Evolutionary conservation across 2,888 invertebrate species (phyloP), one percentile per base, ranked within the genome.

Genomic region (Agrilus mali): DNA sequence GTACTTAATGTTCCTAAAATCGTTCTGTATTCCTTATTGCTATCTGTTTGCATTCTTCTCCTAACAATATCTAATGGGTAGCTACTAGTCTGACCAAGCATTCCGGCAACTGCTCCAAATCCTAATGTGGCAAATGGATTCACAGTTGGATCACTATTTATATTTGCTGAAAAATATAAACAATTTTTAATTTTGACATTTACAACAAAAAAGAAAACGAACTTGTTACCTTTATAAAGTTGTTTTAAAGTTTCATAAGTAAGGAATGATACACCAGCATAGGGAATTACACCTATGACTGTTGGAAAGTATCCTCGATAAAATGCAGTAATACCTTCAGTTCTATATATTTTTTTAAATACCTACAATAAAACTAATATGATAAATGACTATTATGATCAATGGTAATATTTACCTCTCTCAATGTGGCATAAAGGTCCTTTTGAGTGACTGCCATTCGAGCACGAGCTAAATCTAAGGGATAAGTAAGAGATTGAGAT

Each of bases 181-280:
- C 8, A 33, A 16, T 38, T 16, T 20, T 39, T 17, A 42, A 41
- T 33, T n/a, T 33, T 1, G 4, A n/a, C n/a, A 13, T 13, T 4
- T 33, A 33, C 34, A 33, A 33, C 7, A 33, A 2, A 2, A 6
- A 33, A 33, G 3, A 31, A 4, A 33, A 36, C 10, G 14, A 32
- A 4, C 27, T 43, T 54, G 66, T 70, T 63, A 89, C 89, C 83
- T 58, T 72, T 67, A 59, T 88, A 80, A 55, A 78, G 67, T 47
- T 80, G 78, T 65, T 97, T 97, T 20, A 97, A 74, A 1, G 88
- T 85, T 70, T 97, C 97, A 63, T 95, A 98, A 0, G 93, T 97
- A 69, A 86, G 96, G 72, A 98, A 98, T 13, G 95, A 93, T 40
- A 87, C 86, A 4, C 97, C 97, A 0, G 97, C 95, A 67, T 97